Conservation (phyloP, 2,113 vertebrate species). For the Hippoglossus stenolepis region DNA sequence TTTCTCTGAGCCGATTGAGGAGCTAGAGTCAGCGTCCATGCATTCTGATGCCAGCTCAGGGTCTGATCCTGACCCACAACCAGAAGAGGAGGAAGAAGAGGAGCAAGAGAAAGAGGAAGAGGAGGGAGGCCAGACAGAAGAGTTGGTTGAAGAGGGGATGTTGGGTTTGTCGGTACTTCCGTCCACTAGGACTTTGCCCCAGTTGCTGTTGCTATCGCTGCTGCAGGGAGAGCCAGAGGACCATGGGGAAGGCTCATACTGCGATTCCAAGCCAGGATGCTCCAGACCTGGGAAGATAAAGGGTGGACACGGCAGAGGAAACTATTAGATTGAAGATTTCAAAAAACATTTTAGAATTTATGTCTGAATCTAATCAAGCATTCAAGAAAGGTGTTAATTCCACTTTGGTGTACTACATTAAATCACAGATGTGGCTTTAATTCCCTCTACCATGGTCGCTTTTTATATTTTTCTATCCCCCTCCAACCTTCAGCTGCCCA, state of each 20-base stretch:
- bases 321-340: background rate
- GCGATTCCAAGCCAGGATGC: conserved; percentile 91
- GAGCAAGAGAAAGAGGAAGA: conserved; percentile 79
- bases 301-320: background rate
- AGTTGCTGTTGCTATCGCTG: conserved; percentile 92
- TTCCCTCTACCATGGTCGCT: background rate
- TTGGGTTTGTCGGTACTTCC: conserved; percentile 87
- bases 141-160: conserved; percentile 68
- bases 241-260: conserved; percentile 96
- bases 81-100: conserved; percentile 76
- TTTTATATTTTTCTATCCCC: conserved; percentile 5
- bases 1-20: conserved; percentile 91
- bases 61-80: conserved; percentile 86
- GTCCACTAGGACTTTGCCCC: conserved; percentile 94
- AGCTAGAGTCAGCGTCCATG: conserved; percentile 94
- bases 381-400: background rate
- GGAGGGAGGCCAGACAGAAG: conserved; percentile 76
- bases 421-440: background rate
- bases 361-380: background rate
- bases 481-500: conserved; percentile 30
- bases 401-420: background rate
- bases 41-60: conserved; percentile 94
- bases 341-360: background rate
- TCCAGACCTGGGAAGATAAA: conserved; percentile 87
- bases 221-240: conserved; percentile 91